Base-by-base conservation (phyloP, 2,888 invertebrate genomes). In the Cactoblastis cactorum region DNA sequence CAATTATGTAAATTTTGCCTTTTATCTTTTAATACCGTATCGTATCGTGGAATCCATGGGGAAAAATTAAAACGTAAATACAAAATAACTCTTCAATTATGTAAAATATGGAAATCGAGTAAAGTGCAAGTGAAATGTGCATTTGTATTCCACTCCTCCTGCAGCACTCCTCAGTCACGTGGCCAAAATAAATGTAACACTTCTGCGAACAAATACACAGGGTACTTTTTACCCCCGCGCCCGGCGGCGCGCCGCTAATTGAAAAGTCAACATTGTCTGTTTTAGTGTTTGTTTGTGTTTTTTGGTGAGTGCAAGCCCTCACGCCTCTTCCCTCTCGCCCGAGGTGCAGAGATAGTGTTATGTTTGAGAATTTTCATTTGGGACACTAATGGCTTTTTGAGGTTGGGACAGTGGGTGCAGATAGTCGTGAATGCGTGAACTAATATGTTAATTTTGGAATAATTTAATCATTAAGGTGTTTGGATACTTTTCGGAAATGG, bases 261-360 rank as follows among this genome's bases (percentile, higher is more conserved):
- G 80, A 59, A 71, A 75, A 74, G 75, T 75, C 72, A 80, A 79
- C 79, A 79, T 55, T 53, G 49, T 33, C 57, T 64, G 69, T 74
- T 72, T 76, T 72, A 68, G 63, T 67, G 70, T 65, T 71, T 74
- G 74, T 68, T 66, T 67, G 70, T 74, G 62, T 75, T 76, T 74
- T 74, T 73, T 69, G 67, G 67, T 65, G 64, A 70, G 73, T 74
- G 71, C 73, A 47, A 12, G 46, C 43, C 46, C 35, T 38, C 41
- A 41, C 49, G 32, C 49, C 41, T 49, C 41, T 19, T 12, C 33
- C 49, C 49, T 41, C 32, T 1, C 33, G 39, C 17, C 19, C 6
- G 18, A 39, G 33, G 41, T 32, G 34, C 33, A 15, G 22, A n/a
- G 32, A 14, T 41, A 32, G 19, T 49, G 46, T 35, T 34, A 17